Percentiles rank a stretch among this genome's conserved stretches.
Evolutionary conservation across 2,888 invertebrate species (phyloP).

Genomic region (Polydrusus pterygomalis): DNA sequence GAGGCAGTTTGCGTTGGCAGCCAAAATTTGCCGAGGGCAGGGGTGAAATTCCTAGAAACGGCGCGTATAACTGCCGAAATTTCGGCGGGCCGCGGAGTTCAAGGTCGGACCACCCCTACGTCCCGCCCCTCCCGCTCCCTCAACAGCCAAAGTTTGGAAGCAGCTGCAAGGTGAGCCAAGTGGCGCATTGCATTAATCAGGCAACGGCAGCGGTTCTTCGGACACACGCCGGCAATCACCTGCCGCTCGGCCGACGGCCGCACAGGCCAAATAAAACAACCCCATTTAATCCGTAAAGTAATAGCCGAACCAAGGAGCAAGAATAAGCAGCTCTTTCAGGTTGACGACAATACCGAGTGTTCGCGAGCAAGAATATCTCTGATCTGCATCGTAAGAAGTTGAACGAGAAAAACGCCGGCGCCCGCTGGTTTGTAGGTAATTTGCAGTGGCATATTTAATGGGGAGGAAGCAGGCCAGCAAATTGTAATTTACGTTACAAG

Average conservation of each 20-base stretch:
- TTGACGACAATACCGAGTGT: slow-evolving; percentile 43
- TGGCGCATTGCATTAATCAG: slow-evolving; percentile 64
- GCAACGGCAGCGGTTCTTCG: slow-evolving; percentile 67
- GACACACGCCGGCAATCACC: slow-evolving; percentile 75
- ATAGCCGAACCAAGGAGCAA: slow-evolving; percentile 48
- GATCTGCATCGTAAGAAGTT: not conserved
- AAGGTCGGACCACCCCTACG: slow-evolving; percentile 70
- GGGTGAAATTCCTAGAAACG: slow-evolving; percentile 66
- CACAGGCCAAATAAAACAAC: slow-evolving; percentile 67
- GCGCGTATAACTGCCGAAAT: slow-evolving; percentile 68
- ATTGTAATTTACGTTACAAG: too few relatives aligned
- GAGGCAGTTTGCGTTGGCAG: slow-evolving; percentile 17
- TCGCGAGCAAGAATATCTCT: slow-evolving; percentile 1
- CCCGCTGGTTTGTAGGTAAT: too few relatives aligned
- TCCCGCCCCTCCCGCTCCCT: slow-evolving; percentile 44
- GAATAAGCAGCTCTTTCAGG: slow-evolving; percentile 31
- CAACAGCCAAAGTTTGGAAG: slow-evolving; percentile 54
- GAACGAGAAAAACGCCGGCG: too few relatives aligned
- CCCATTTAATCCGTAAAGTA: slow-evolving; percentile 64
- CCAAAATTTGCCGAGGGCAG: slow-evolving; percentile 35
- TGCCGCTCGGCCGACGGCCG: slow-evolving; percentile 65
- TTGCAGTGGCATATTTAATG: too few relatives aligned
- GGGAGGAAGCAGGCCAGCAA: too few relatives aligned
- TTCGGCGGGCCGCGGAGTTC: slow-evolving; percentile 66
- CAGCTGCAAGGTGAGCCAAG: slow-evolving; percentile 66